These are phyloP conservation scores for Benitochromis conjunctus DNA, from an alignment of 2,113 vertebrate genomes.

Conservation along the genomic window DNA sequence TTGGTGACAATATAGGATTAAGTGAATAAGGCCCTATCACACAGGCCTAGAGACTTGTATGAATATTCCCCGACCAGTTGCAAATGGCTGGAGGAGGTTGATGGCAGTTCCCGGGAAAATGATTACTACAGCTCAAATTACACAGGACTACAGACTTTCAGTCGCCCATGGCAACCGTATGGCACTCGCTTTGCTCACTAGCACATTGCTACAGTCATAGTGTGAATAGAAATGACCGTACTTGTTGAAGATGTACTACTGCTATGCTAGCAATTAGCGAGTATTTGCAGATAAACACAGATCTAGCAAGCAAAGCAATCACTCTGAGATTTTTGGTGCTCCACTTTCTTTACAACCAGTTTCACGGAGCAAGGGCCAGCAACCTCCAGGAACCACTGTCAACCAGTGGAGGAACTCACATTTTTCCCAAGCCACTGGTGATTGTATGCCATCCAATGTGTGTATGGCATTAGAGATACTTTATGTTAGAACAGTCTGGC, in stretches of 20 bases:
- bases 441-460: background rate
- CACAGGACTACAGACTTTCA: background rate
- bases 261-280: too few relatives aligned
- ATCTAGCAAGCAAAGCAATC: background rate
- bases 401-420: background rate
- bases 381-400: rapidly evolving
- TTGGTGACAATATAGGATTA: background rate
- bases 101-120: background rate
- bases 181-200: background rate
- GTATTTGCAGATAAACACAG: background rate
- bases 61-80: too few relatives aligned
- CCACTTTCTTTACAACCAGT: background rate
- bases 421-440: background rate
- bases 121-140: background rate
- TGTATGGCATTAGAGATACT: background rate
- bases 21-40: background rate
- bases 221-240: background rate
- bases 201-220: background rate
- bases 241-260: too few relatives aligned
- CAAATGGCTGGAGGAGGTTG: background rate
- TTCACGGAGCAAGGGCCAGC: background rate
- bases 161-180: background rate
- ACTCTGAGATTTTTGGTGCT: background rate
- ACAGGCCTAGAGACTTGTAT: background rate
- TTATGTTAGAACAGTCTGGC: background rate